Evolutionary conservation across 64 coral and sea anemone genomes (phyloP), one percentile per base, ranked within the genome.

Genomic region (Porites lutea): DNA sequence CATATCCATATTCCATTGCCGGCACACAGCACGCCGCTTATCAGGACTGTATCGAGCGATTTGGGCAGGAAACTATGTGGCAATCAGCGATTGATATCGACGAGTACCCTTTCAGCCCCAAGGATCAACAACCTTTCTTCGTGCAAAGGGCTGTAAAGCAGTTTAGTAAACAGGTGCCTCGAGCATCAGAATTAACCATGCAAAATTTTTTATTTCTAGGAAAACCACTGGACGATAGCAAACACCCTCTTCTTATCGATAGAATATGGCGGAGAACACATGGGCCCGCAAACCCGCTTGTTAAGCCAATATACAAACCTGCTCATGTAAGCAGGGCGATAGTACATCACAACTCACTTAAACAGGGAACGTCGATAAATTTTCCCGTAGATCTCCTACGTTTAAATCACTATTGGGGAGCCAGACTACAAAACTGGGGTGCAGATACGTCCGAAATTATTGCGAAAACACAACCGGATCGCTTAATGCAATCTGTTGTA

Each of bases 131-230:
- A 15, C 72, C 92, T 18, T 79, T 79, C 5, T 97, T 97, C 65
- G n/a, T 82, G 22, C 72, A 71, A 13, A 87, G 92, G 71, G 63
- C 81, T 54, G 52, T 97, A 2, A 47, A 13, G 13, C 54, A 21
- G 10, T 93, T 82, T 72, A 88, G 46, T 16, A 49, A 45, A 14
- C 54, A 16, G 3, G 71, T 66, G 8, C 86, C 80, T 18, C 43
- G 48, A 13, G 71, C 88, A 50, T 89, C 86, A 15, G 90, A 96
- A 46, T 72, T 96, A 48, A 90, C 74, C 6, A 87, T 97, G 82
- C 82, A 91, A 48, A 97, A 97, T 79, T 97, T 81, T 21, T 76
- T 90, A 6, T 97, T 97, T 80, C 75, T 91, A 13, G 95, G 95
- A 57, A 93, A 97, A 91, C 91, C 95, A 13, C 60, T 97, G 2